Evolutionary conservation across 2,888 invertebrate species (phyloP).

Genomic region (Ochropleura plecta): DNA sequence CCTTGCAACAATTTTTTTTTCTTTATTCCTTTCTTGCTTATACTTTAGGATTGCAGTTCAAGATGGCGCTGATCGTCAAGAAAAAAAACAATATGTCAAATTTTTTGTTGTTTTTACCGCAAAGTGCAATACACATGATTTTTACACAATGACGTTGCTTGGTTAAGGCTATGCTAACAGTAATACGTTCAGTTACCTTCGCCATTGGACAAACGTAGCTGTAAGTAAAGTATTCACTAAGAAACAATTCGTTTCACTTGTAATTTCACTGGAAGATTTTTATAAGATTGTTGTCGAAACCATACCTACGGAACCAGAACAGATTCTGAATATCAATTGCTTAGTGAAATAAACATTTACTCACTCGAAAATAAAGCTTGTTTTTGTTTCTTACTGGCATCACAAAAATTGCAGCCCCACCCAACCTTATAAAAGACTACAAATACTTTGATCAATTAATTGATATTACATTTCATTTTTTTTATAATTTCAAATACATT

Average conservation of each 20-base stretch:
- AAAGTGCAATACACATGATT: background rate
- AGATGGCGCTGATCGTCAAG: too few relatives aligned
- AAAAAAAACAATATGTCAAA: too few relatives aligned
- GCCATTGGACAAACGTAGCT: background rate
- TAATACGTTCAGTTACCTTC: background rate
- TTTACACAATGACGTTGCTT: background rate
- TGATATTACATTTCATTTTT: conserved; percentile 65
- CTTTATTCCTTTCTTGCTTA: too few relatives aligned
- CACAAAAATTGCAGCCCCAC: conserved; percentile 68
- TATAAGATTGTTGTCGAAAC: background rate
- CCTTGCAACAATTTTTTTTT: too few relatives aligned
- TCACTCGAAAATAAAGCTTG: conserved; percentile 1
- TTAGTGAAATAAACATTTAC: background rate
- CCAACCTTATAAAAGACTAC: conserved; percentile 83
- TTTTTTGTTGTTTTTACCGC: too few relatives aligned
- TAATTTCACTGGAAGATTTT: background rate
- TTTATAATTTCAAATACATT: conserved; percentile 68
- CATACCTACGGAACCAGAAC: background rate
- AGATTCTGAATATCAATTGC: background rate
- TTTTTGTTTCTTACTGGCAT: conserved; percentile 11
- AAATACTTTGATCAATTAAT: conserved; percentile 78
- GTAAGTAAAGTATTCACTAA: background rate
- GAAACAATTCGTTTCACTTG: background rate
- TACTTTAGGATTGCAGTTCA: too few relatives aligned
- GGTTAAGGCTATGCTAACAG: background rate